phyloP scores from a whole-genome alignment of 37 sponge, comb jelly and placozoan genomes.

The Cliona cf. orientalis region DNA sequence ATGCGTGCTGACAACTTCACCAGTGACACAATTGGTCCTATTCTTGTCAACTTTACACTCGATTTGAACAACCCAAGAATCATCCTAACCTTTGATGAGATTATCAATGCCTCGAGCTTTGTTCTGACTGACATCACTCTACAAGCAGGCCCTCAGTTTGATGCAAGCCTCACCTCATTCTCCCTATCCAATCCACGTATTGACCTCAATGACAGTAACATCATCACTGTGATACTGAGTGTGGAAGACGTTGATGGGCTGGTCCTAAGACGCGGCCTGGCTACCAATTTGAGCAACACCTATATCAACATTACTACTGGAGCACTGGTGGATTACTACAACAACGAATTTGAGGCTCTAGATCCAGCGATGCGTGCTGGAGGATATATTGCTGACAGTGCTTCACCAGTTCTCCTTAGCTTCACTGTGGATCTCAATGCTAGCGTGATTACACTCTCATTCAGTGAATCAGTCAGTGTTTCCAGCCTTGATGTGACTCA shows the following conservation, averaged over 20 bases:
- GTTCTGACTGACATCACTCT: slow-evolving; percentile 63
- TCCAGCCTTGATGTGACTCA: slow-evolving; percentile 69
- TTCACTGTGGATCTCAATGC: slow-evolving; percentile 59
- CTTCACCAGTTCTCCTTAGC: slow-evolving; percentile 47
- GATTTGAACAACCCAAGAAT: slow-evolving; percentile 61
- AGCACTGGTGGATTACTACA: slow-evolving; percentile 64
- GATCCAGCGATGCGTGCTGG: slow-evolving; percentile 35
- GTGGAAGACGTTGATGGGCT: slow-evolving; percentile 65
- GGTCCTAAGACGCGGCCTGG: slow-evolving; percentile 52
- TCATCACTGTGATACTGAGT: slow-evolving; percentile 41
- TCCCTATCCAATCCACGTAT: slow-evolving; percentile 31
- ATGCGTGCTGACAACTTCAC: slow-evolving; percentile 51
- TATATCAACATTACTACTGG: slow-evolving; percentile 69
- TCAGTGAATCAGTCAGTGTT: slow-evolving; percentile 78
- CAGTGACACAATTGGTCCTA: slow-evolving; percentile 61
- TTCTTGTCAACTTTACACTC: slow-evolving; percentile 60
- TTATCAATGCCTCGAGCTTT: slow-evolving; percentile 59
- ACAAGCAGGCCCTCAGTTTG: slow-evolving; percentile 48
- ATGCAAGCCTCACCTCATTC: slow-evolving; percentile 30
- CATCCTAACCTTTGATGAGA: slow-evolving; percentile 81
- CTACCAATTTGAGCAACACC: slow-evolving; percentile 54
- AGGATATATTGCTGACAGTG: slow-evolving; percentile 61
- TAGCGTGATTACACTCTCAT: slow-evolving; percentile 58
- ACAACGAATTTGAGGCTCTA: slow-evolving; percentile 53
- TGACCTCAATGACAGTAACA: slow-evolving; percentile 37